phyloP scores from a whole-genome alignment of 2,888 invertebrate genomes.

The Agonopterix alstromeriana region DNA sequence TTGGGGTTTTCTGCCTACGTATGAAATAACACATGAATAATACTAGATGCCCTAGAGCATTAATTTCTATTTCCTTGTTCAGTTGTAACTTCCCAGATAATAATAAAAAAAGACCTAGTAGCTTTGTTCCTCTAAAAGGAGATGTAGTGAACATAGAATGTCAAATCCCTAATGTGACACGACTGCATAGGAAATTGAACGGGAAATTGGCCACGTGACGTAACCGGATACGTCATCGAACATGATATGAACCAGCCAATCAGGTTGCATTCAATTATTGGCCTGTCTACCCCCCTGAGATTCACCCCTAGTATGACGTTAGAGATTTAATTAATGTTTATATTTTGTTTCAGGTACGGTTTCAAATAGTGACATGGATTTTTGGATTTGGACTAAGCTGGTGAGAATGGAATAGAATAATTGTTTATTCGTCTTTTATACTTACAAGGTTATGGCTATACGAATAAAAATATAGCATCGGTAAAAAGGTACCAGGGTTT shows the following conservation, averaged over 20 bases:
- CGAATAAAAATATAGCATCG: background rate
- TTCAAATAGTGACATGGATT: conserved; percentile 18
- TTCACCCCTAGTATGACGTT: background rate
- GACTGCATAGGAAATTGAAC: conserved; percentile 58
- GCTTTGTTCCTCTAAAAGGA: no score
- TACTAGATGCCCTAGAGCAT: no score
- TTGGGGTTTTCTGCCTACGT: no score
- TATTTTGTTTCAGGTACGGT: conserved; percentile 43
- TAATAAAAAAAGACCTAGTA: no score
- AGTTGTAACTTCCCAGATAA: no score
- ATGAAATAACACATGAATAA: no score
- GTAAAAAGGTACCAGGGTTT: no score
- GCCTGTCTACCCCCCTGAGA: conserved; percentile 14
- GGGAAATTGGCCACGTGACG: conserved; percentile 68
- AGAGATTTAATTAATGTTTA: background rate
- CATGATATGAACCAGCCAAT: conserved; percentile 63
- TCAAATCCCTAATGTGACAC: conserved; percentile 20
- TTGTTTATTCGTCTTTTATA: background rate
- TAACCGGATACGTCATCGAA: conserved; percentile 58
- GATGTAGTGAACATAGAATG: background rate
- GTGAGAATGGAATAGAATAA: conserved; percentile 21
- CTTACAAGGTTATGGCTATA: background rate
- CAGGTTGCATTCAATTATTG: conserved; percentile 57
- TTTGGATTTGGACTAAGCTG: conserved; percentile 14
- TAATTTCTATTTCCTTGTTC: no score